Evolutionary conservation across 1,140 invertebrate genomes (phyloP).

Genomic region (Pogonomyrmex californicus): DNA sequence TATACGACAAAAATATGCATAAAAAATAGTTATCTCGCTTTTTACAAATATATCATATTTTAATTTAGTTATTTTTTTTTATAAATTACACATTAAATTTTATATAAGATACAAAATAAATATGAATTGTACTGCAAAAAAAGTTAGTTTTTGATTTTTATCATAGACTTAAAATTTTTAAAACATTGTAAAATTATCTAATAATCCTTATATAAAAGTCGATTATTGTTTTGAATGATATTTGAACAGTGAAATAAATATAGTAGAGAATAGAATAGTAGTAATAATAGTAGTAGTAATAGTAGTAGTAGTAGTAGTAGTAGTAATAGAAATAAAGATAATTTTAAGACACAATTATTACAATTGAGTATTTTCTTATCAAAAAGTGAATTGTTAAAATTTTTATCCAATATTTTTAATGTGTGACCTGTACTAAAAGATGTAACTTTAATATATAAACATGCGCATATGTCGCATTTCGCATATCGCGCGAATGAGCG

Average conservation of each 20-base stretch:
- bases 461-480: neutral
- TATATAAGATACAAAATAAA: neutral
- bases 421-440: neutral
- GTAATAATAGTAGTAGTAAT: too few species aligned
- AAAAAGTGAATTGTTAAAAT: neutral
- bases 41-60: neutral
- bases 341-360: slow-evolving; percentile 41
- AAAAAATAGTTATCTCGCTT: neutral
- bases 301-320: too few species aligned
- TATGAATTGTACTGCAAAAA: neutral
- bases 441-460: neutral
- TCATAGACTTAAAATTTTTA: too few species aligned
- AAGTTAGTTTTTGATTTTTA: too few species aligned
- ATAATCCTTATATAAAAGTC: neutral
- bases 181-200: neutral
- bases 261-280: too few species aligned
- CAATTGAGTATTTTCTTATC: neutral
- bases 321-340: neutral
- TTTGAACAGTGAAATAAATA: neutral
- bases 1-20: neutral
- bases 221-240: neutral
- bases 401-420: neutral
- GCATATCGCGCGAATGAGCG: slow-evolving; percentile 12
- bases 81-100: neutral
- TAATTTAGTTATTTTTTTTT: neutral